Evolutionary conservation across 2,888 invertebrate species (phyloP), one percentile per base, ranked within the genome.

Genomic region (Pristionchus exspectatus): DNA sequence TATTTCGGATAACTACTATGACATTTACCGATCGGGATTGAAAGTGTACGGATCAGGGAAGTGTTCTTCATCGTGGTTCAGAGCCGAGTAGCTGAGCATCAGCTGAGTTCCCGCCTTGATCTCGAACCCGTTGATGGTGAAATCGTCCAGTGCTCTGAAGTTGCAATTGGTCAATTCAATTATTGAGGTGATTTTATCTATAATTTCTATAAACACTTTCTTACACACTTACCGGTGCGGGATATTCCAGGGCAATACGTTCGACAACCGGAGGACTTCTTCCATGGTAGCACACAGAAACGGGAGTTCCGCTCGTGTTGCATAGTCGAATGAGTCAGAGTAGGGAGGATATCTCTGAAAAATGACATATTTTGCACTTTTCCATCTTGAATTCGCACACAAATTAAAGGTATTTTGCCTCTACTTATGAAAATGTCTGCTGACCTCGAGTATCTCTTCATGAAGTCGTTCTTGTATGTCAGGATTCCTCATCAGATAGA

Each of bases 241-340:
- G 84, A 95, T 94, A 38, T 93, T 92, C 94, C 94, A 94, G 5
- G 95, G 95, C 24, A 95, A 90, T 30, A 95, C 93, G 90, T 95
- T 95, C 50, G 92, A 92, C 14, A 95, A 88, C 14, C 95, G 90
- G 69, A 93, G 93, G 14, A 94, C 90, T 90, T 95, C 95, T 66
- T 93, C 92, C 54, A 95, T 91, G 4, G 92, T 91, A 0, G 95
- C 95, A 86, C 91, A 91, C 16, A 94, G 90, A 87, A 92, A 92
- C 27, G 92, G 93, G 5, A 90, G 90, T 33, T 91, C 77, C n/a
- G 44, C 54, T 2, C 87, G n/a, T 5, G 44, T 24, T 16, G 44
- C 18, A 21, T 24, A 77, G n/a, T 33, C 30, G 50, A 77, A 77
- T 21, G 21, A 50, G 30, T n/a, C 54, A 1, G 27, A 10, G 0